Conservation (phyloP, 2,797 vertebrate species). For the Cephalopachus bancanus region DNA sequence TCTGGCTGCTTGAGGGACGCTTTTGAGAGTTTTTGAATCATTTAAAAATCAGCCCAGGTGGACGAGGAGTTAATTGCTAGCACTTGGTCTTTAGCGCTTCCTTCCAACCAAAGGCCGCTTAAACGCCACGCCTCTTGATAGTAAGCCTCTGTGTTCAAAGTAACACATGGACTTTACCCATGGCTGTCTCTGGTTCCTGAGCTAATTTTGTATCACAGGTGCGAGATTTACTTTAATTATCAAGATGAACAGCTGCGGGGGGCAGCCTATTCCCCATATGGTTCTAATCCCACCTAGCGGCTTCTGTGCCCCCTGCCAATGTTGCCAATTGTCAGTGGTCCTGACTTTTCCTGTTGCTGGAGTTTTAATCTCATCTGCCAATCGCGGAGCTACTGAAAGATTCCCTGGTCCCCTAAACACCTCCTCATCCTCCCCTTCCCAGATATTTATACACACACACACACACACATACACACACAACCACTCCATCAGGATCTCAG, state of each 20-base stretch:
- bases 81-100: constrained; percentile 31
- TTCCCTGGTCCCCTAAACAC: constrained; percentile 28
- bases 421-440: neutral
- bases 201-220: constrained; percentile 84
- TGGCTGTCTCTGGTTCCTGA: constrained; percentile 61
- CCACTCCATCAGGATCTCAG: neutral
- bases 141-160: constrained; percentile 77
- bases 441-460: neutral
- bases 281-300: constrained; percentile 66
- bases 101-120: constrained; percentile 49
- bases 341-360: constrained; percentile 71
- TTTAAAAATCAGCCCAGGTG: constrained; percentile 48
- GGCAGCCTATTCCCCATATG: constrained; percentile 76
- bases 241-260: constrained; percentile 83
- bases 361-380: constrained; percentile 80
- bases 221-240: constrained; percentile 83
- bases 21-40: constrained; percentile 6
- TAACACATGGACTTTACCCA: constrained; percentile 68
- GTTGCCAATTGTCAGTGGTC: constrained; percentile 70
- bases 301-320: constrained; percentile 37
- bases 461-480: neutral
- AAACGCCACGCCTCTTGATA: constrained; percentile 65
- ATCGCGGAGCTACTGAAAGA: neutral
- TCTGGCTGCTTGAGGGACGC: neutral
- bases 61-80: constrained; percentile 72